Evolutionary conservation across 2,797 vertebrate species (phyloP), one percentile per base, ranked within the genome.

Genomic region (Pipistrellus kuhlii): DNA sequence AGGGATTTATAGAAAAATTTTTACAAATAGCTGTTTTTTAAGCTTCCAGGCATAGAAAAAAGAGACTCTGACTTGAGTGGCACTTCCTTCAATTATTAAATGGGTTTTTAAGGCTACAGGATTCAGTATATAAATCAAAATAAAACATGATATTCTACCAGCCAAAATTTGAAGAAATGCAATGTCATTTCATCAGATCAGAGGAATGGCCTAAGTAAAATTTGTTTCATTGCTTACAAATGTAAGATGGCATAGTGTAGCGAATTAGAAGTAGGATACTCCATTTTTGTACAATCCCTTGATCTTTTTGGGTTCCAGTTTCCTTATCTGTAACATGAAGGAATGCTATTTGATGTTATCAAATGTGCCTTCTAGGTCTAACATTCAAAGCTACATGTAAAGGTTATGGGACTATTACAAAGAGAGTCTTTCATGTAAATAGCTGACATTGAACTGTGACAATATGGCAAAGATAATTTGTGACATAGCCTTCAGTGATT

Each of bases 31-130:
- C 27, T 83, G 2, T 89, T 81, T 68, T 55, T 64, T 44, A 81
- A 35, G 21, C 20, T 64, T 83, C 35, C 6, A 13, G 27, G 35
- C 73, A 84, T 21, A 38, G 8, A 13, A 59, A 88, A 84, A n/a
- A 32, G 4, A 90, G n/a, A 62, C 32, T 18, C 2, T 90, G 55
- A 71, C 5, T 85, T 84, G 57, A 82, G 8, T 32, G 41, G 21
- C n/a, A 90, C 35, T 13, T 88, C 59, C 51, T 90, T 94, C 27
- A 88, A 80, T 94, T 93, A 92, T 76, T 72, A 93, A 90, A 88
- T 71, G 27, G 11, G 23, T 48, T 88, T 88, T 88, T 90, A 72
- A 93, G 62, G 30, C 53, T 17, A 81, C 2, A 30, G 18, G 25
- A 82, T 57, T 88, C 6, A 51, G 10, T 78, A 88, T 20, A 88